Conservation (phyloP, 2,888 invertebrate genomes). For the Yponomeuta evonymella region DNA sequence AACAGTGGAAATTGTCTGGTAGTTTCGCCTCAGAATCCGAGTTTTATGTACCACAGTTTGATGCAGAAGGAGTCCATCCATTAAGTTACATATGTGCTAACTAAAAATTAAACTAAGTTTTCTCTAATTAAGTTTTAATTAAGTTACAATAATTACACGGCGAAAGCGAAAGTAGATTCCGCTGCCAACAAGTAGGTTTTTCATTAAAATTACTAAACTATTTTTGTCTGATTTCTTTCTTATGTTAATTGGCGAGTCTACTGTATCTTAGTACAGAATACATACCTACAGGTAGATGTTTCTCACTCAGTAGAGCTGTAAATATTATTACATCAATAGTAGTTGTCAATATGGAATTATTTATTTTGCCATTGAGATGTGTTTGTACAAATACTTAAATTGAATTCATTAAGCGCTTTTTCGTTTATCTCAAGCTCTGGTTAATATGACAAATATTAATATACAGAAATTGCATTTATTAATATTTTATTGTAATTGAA, state of each 20-base stretch:
- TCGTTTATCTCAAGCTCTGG: too few relatives aligned
- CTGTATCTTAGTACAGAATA: not conserved
- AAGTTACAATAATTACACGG: constrained; percentile 7
- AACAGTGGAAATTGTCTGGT: too few relatives aligned
- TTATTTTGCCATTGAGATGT: too few relatives aligned
- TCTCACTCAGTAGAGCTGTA: not conserved
- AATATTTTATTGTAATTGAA: too few relatives aligned
- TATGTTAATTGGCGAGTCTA: too few relatives aligned
- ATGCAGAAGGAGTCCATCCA: not conserved
- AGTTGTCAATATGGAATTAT: too few relatives aligned
- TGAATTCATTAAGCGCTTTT: too few relatives aligned
- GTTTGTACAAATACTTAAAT: too few relatives aligned
- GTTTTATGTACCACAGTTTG: not conserved
- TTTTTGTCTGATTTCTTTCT: not conserved
- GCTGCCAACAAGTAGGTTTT: constrained; percentile 4
- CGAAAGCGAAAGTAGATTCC: constrained; percentile 12
- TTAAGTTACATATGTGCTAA: not conserved
- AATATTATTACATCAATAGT: not conserved
- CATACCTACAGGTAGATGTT: not conserved
- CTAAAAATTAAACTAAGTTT: not conserved
- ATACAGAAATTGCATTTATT: too few relatives aligned
- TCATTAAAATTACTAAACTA: constrained; percentile 1
- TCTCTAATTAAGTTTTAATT: not conserved
- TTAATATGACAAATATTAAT: too few relatives aligned
- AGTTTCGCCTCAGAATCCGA: not conserved